Evolutionary conservation across 2,888 invertebrate genomes (phyloP), one percentile per base, ranked within the genome.

Genomic region (Zeuzera pyrina): DNA sequence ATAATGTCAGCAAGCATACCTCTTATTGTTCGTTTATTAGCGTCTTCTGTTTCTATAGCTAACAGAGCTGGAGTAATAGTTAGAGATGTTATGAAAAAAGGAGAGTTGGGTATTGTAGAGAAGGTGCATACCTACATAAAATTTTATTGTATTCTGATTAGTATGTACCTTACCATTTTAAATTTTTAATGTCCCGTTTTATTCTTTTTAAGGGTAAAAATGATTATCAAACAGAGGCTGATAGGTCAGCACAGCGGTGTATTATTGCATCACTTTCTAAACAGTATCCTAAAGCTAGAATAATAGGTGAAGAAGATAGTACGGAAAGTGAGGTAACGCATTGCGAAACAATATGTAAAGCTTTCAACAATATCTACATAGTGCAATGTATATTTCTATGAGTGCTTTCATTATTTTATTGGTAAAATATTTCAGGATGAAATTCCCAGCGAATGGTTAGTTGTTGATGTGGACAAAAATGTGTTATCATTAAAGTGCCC

Each of bases 161-260:
- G 29, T 7, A 1, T 19, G 19, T 7, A 5, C 19, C 19, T 7
- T 19, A 19, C 8, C 19, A 19, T 5, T 19, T 19, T 8, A 7
- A 8, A 19, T 5, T 7, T 19, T 8, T 19, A 19, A 19, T 22
- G 11, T 8, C 22, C 10, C 2, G 0, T 11, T 8, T 22, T 6
- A n/a, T 10, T 10, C 22, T 22, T 19, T 36, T 61, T 31, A 54
- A 92, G 90, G 95, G 93, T 12, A 90, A 91, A 59, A 93, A 97
- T 84, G 98, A 99, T 77, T 86, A 95, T 25, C 98, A 99, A 86
- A 99, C 99, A 3, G 97, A 97, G 83, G 99, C 99, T 3, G 99
- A 99, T 66, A 88, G 98, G 43, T 92, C 94, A 15, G 97, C 97
- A 0, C 98, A 99, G 71, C 87, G 88, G 43, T 97, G 95, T 63